phyloP scores from a whole-genome alignment of 1,140 invertebrate genomes.

The Eriosoma lanigerum region DNA sequence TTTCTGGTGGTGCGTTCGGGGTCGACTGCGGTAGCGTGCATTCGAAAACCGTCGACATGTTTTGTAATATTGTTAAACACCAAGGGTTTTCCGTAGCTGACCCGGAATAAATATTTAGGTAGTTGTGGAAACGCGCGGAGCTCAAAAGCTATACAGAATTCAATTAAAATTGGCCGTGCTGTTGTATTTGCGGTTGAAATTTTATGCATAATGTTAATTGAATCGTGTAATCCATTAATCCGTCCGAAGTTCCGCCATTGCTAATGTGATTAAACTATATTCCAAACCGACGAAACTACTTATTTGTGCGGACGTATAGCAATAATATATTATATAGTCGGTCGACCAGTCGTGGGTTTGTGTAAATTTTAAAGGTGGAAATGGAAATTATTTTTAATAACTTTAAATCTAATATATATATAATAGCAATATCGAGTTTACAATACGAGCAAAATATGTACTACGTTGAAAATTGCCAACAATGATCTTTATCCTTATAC shows the following conservation, averaged over 20 bases:
- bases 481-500: too few relatives aligned
- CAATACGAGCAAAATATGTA: too few relatives aligned
- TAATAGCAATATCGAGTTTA: too few relatives aligned
- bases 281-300: neutral
- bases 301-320: neutral
- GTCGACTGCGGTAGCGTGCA: neutral
- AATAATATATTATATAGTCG: too few relatives aligned
- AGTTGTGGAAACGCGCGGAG: constrained; percentile 1
- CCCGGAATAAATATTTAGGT: constrained; percentile 8
- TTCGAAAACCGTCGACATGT: neutral
- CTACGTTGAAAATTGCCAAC: too few relatives aligned
- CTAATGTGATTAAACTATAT: constrained; percentile 22
- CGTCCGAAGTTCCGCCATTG: neutral
- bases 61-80: constrained; percentile 3
- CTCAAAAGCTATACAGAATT: constrained; percentile 6
- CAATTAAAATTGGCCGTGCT: constrained; percentile 20
- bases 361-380: too few relatives aligned
- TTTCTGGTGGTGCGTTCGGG: neutral
- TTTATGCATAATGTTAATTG: constrained; percentile 15
- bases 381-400: too few relatives aligned
- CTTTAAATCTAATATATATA: too few relatives aligned
- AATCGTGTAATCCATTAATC: constrained; percentile 23
- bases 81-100: constrained; percentile 9
- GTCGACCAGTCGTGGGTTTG: too few relatives aligned
- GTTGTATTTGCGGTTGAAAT: constrained; percentile 18